These are phyloP conservation scores for Drosophila cyrtoloma DNA, from an alignment of 2,888 invertebrate species.

Conservation along the genomic window DNA sequence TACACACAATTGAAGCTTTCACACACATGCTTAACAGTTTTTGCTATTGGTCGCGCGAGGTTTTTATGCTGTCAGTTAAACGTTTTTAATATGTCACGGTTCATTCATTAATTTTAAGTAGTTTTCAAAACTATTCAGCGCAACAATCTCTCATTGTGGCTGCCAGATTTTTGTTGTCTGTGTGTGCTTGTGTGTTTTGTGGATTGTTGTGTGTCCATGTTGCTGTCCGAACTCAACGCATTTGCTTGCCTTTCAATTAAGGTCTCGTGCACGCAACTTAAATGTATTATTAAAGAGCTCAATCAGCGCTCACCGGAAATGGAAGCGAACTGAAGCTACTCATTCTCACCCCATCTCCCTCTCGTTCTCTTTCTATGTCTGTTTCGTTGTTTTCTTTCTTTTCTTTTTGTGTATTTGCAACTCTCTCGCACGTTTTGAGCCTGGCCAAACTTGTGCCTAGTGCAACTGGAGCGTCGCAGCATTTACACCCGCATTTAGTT, in stretches of 20 bases:
- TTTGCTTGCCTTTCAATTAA: constrained; percentile 48
- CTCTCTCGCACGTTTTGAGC: constrained; percentile 11
- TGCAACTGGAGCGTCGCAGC: constrained; percentile 54
- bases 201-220: constrained; percentile 3
- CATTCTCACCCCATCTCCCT: constrained; percentile 1
- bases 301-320: constrained; percentile 69
- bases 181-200: neutral
- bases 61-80: constrained; percentile 58
- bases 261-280: constrained; percentile 15
- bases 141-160: constrained; percentile 55
- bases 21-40: constrained; percentile 39
- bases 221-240: constrained; percentile 17
- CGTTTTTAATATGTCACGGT: constrained; percentile 72
- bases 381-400: neutral
- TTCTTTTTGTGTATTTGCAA: constrained; percentile 18
- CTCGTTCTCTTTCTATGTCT: neutral
- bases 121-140: constrained; percentile 69
- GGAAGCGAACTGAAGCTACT: constrained; percentile 49
- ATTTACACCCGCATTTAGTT: constrained; percentile 75
- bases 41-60: constrained; percentile 21
- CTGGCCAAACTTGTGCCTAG: constrained; percentile 9
- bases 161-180: constrained; percentile 39
- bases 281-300: constrained; percentile 68
- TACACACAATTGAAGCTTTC: neutral
- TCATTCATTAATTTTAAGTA: constrained; percentile 74